A percentile compares a stretch with the other conserved stretches of the same genome.
These are phyloP conservation scores for Microctonus aethiopoides DNA, from an alignment of 2,888 invertebrate species.

Conservation along the genomic window DNA sequence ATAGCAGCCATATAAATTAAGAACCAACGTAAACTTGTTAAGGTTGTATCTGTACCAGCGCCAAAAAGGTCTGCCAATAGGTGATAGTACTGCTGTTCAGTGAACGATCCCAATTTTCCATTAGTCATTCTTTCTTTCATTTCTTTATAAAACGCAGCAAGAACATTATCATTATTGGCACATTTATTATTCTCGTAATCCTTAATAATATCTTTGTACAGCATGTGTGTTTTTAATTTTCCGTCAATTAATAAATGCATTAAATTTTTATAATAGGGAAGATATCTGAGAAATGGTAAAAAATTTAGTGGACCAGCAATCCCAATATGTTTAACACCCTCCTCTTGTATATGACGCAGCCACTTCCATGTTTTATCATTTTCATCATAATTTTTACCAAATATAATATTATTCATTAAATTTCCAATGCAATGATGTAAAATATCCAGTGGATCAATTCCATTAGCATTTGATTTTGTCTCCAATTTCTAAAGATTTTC, in stretches of 20 bases:
- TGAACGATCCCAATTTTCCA: slow-evolving; percentile 70
- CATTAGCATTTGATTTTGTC: slow-evolving; percentile 42
- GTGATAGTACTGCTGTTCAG: slow-evolving; percentile 77
- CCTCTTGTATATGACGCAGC: slow-evolving; percentile 82
- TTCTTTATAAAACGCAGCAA: slow-evolving; percentile 76
- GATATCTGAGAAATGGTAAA: slow-evolving; percentile 81
- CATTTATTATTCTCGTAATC: slow-evolving; percentile 68
- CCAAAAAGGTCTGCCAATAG: slow-evolving; percentile 86
- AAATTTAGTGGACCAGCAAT: slow-evolving; percentile 87
- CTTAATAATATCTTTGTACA: slow-evolving; percentile 77
- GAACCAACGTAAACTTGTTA: slow-evolving; percentile 85
- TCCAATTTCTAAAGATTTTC: slow-evolving; percentile 50
- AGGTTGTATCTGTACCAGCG: slow-evolving; percentile 86
- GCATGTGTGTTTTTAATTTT: slow-evolving; percentile 77
- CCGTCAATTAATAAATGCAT: slow-evolving; percentile 77
- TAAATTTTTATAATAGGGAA: slow-evolving; percentile 74
- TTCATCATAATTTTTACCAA: slow-evolving; percentile 77
- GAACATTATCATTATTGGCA: slow-evolving; percentile 65
- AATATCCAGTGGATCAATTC: slow-evolving; percentile 70
- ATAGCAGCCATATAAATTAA: slow-evolving; percentile 80
- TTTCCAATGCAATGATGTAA: slow-evolving; percentile 82
- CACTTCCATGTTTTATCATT: slow-evolving; percentile 82
- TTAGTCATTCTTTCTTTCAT: slow-evolving; percentile 68
- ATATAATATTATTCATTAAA: slow-evolving; percentile 80
- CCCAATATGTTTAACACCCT: slow-evolving; percentile 85